Evolutionary conservation across 1,140 invertebrate species (phyloP), one percentile per base, ranked within the genome.

Genomic region (Nephila pilipes): DNA sequence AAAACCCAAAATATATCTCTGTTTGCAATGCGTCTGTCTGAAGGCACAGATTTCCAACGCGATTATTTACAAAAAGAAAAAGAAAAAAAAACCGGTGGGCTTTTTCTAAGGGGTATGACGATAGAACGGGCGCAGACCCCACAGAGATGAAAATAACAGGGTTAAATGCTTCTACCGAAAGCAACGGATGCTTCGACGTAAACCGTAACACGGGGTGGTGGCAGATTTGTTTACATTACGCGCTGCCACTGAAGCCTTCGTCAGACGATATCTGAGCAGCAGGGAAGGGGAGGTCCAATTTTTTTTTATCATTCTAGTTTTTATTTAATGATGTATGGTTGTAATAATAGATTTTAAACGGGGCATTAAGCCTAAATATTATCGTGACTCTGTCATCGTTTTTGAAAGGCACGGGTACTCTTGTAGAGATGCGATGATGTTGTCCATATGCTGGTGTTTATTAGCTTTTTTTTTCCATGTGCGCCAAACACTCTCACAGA

Each of bases 311-410:
- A 16, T 25, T 16, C 2, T 46, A 20, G 3, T 46, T 81, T 75
- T 81, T 81, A 54, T 55, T 55, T 81, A 54, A 55, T 75, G 69
- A 75, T 75, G n/a, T 55, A 36, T 32, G 83, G 83, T 32, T 58
- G 83, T 85, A 85, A 85, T 85, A 60, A 85, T 85, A 58, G 80
- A 58, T 85, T 85, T 38, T 25, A 88, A 88, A 69, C 57, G 36
- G 63, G 32, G 57, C 60, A 88, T 88, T 69, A 65, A 36, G 60
- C 85, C 85, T 88, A 88, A 88, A 88, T 88, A 88, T 88, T 88
- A 88, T 88, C 36, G 29, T 32, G 6, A 60, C 65, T 65, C 85
- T 88, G 85, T 88, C 85, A 69, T 88, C 85, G 63, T 6, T 58
- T 85, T 85, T 29, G 46, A 85, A 58, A 85, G 54, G 25, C 18